Conservation (phyloP, 2,797 vertebrate species). For the Echiichthys vipera region DNA sequence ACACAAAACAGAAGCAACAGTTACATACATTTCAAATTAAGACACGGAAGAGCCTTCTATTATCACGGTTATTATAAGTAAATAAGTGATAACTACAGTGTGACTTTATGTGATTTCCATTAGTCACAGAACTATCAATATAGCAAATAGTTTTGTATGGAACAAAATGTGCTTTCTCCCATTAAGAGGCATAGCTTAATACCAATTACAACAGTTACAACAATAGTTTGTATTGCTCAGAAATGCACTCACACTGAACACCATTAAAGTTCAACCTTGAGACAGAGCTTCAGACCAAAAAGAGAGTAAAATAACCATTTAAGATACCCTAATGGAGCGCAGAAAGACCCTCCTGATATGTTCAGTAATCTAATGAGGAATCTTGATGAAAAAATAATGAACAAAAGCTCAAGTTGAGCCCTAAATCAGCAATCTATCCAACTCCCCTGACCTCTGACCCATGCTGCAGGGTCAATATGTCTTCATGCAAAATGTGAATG, state of each 20-base stretch:
- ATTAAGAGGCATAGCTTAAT: not conserved
- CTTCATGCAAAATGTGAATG: conserved; percentile 7
- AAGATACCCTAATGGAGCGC: not conserved
- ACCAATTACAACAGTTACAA: not conserved
- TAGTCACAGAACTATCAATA: not conserved
- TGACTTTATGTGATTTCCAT: not conserved
- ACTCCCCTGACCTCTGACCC: conserved; percentile 19
- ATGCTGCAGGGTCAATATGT: not conserved
- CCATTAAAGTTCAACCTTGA: not conserved
- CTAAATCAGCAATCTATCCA: not conserved
- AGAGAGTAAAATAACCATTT: not conserved
- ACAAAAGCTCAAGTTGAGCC: not conserved
- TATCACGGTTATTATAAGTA: not conserved
- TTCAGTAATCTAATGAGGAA: conserved; percentile 2
- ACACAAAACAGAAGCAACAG: conserved; percentile 17
- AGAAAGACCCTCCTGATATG: not conserved
- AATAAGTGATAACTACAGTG: not conserved
- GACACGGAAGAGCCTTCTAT: not conserved
- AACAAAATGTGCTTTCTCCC: not conserved
- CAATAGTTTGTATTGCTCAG: not conserved
- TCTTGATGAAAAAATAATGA: not conserved
- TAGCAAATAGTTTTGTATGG: too few species aligned
- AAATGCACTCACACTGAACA: not conserved
- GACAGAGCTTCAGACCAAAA: not conserved
- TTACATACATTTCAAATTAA: not conserved